Evolutionary conservation across 2,888 invertebrate genomes (phyloP).

Genomic region (Dermolepida albohirtum): DNA sequence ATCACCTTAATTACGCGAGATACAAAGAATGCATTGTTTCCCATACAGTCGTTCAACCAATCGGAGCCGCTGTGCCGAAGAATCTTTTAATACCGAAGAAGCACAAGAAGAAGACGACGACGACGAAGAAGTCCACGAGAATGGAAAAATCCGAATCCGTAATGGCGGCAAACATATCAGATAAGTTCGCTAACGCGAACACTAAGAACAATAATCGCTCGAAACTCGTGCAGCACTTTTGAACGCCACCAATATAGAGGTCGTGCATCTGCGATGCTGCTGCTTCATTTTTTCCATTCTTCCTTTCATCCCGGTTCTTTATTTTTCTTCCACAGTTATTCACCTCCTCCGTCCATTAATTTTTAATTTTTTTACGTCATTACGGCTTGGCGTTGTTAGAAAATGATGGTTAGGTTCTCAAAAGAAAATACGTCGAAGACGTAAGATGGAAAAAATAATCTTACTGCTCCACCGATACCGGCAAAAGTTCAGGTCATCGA

Average conservation of each 20-base stretch:
- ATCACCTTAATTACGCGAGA: conserved; percentile 52
- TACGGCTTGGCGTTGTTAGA: no score
- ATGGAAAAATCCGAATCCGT: conserved; percentile 27
- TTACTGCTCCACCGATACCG: no score
- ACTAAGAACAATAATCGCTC: conserved; percentile 49
- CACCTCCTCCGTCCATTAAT: no score
- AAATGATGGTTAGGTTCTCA: no score
- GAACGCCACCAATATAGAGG: conserved; percentile 45
- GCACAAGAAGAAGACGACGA: no score
- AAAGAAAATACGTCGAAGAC: no score
- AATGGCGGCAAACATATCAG: conserved; percentile 49
- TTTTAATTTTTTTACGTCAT: no score
- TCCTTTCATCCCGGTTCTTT: no score
- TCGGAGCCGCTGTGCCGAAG: not conserved
- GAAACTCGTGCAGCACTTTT: conserved; percentile 48
- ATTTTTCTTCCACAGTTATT: no score
- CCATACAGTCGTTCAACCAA: conserved; percentile 40
- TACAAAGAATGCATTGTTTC: conserved; percentile 49
- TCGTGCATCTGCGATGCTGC: conserved; percentile 47
- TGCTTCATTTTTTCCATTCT: conserved; percentile 38
- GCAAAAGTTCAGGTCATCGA: no score
- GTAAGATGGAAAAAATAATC: no score
- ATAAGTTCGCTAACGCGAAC: conserved; percentile 49
- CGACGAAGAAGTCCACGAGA: no score
- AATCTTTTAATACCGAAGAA: conserved; percentile 24